Evolutionary conservation across 2,888 invertebrate genomes (phyloP).

Genomic region (Leucophenga montana): DNA sequence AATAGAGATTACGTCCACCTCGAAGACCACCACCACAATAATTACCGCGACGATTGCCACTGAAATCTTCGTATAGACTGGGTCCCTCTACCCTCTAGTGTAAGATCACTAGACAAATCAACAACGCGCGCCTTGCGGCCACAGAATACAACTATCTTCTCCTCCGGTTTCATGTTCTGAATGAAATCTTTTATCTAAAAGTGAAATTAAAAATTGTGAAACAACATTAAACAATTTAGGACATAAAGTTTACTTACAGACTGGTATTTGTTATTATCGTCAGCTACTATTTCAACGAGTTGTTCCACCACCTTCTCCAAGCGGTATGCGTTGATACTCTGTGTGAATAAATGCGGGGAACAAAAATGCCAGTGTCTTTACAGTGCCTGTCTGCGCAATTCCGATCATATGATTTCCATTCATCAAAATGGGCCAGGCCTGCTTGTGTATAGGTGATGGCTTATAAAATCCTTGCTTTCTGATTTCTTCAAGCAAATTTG

Average conservation of each 20-base stretch:
- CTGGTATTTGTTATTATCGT: slow-evolving; percentile 79
- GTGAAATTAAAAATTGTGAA: not conserved
- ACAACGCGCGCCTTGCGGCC: slow-evolving; percentile 88
- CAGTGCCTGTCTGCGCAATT: slow-evolving; percentile 94
- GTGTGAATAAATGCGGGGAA: slow-evolving; percentile 95
- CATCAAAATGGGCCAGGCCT: slow-evolving; percentile 93
- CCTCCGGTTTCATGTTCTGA: slow-evolving; percentile 77
- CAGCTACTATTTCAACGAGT: slow-evolving; percentile 81
- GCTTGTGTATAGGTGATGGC: slow-evolving; percentile 86
- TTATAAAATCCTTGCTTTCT: not conserved
- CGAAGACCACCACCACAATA: too few species aligned
- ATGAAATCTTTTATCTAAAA: slow-evolving; percentile 80
- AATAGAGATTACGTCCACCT: too few species aligned
- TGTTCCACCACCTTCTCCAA: slow-evolving; percentile 84
- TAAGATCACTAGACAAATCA: slow-evolving; percentile 85
- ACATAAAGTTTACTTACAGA: slow-evolving; percentile 39
- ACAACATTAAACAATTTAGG: too few species aligned
- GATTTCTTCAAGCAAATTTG: not conserved
- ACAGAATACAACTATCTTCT: slow-evolving; percentile 89
- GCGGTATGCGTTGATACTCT: slow-evolving; percentile 83
- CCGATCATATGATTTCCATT: slow-evolving; percentile 94
- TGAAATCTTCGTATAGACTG: slow-evolving; percentile 84
- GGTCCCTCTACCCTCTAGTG: slow-evolving; percentile 79
- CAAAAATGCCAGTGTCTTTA: slow-evolving; percentile 94
- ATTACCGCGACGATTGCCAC: too few species aligned